Evolutionary conservation across 2,113 vertebrate genomes (phyloP), one percentile per base, ranked within the genome.

Genomic region (Ia io): DNA sequence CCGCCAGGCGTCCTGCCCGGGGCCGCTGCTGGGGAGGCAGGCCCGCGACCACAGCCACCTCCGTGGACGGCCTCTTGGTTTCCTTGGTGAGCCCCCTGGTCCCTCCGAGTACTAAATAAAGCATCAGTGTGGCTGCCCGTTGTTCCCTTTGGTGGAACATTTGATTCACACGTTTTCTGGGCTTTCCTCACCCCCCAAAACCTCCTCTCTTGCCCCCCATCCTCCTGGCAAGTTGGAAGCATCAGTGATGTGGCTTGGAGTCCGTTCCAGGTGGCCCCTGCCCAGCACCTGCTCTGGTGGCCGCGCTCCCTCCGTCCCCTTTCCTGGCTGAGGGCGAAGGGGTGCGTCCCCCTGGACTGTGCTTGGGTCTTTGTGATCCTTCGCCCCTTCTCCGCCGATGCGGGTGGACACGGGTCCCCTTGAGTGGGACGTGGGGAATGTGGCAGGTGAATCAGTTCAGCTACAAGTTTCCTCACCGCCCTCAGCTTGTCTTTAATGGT

Each of bases 171-270:
- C 0, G 14, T 51, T 93, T 96, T 90, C 82, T 94, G 94, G 93
- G 93, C 92, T 94, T 94, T 97, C 93, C 95, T 91, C 40, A 79
- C 76, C 93, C 93, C 78, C 79, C 83, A 30, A 20, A 90, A 42
- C 79, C 85, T 91, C 61, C 79, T 95, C 79, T 84, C 67, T 51
- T 73, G 80, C 40, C 71, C 74, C 76, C 71, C 69, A 10, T 73
- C 77, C 70, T 35, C 28, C 53, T 79, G 37, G 16, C 44, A 71
- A 23, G 2, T 90, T 61, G 6, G 79, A 95, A 76, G 65, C 49
- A 56, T 53, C 84, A 65, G 40, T 86, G 78, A 89, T 30, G 35
- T 42, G 53, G 73, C 37, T 28, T 73, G 9, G 61, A 63, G 92
- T 59, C 95, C 94, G 84, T 83, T 95, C 51, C 35, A 13, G 17